Evolutionary conservation across 2,797 vertebrate species (phyloP).

Genomic region (Numenius phaeopus): DNA sequence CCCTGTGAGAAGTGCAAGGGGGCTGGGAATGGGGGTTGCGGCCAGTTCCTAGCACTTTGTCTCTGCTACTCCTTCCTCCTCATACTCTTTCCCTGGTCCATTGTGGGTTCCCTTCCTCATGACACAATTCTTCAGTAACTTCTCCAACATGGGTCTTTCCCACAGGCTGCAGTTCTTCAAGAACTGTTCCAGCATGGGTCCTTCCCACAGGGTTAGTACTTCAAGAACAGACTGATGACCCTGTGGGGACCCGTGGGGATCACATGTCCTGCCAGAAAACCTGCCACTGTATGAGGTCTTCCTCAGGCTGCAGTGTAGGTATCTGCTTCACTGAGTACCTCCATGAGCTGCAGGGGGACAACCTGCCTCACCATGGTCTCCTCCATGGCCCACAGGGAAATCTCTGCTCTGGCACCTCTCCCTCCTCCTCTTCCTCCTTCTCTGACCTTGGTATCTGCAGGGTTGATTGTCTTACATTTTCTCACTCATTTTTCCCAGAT

Average conservation of each 20-base stretch:
- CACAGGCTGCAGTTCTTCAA: neutral
- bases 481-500: neutral
- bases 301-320: no score
- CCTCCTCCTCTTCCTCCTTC: neutral
- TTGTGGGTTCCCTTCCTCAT: fast-evolving
- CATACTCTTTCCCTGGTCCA: neutral
- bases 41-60: fast-evolving
- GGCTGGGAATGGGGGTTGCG: fast-evolving
- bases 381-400: neutral
- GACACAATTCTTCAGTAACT: neutral
- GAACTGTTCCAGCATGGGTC: neutral
- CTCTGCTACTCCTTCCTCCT: neutral
- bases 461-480: neutral
- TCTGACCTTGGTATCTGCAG: neutral
- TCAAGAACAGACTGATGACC: neutral
- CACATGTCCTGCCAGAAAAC: neutral
- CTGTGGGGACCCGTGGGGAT: no score
- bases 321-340: neutral
- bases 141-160: neutral
- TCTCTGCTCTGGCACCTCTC: neutral
- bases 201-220: neutral
- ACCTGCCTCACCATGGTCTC: fast-evolving
- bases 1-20: fast-evolving
- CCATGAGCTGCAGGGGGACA: neutral
- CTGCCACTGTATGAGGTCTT: neutral